phyloP scores from a whole-genome alignment of 2,888 invertebrate genomes.

The Trachelus iudaicus region DNA sequence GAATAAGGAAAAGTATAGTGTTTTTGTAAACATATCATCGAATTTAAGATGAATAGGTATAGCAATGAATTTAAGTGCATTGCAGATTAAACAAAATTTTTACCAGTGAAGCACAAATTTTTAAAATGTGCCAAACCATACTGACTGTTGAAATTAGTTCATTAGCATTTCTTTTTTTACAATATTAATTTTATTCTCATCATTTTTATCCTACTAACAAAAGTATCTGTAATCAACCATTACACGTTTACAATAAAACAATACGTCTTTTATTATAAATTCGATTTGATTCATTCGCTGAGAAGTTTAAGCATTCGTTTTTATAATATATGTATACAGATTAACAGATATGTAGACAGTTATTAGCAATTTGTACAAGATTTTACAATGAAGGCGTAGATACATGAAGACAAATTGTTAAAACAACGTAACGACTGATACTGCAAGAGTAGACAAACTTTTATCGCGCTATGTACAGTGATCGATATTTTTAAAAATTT shows the following conservation, averaged over 20 bases:
- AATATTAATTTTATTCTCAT: background rate
- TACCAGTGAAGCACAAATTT: background rate
- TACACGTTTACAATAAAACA: background rate
- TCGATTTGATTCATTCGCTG: background rate
- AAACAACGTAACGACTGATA: background rate
- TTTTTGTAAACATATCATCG: background rate
- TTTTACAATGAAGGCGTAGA: background rate
- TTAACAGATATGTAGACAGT: background rate
- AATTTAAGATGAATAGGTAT: background rate
- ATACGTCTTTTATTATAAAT: background rate
- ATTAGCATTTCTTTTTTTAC: background rate
- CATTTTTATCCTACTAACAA: background rate
- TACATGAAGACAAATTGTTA: background rate
- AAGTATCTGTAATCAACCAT: background rate
- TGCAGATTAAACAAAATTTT: background rate
- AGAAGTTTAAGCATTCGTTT: background rate
- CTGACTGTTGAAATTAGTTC: background rate
- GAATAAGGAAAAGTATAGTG: background rate
- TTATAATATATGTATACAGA: background rate
- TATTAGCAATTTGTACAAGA: background rate
- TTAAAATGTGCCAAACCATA: background rate
- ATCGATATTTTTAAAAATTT: background rate
- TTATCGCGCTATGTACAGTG: constrained; percentile 12
- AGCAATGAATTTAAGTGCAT: background rate
- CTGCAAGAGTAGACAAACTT: background rate